Evolutionary conservation across 2,113 vertebrate species (phyloP).

Genomic region (Eubucco bourcierii): DNA sequence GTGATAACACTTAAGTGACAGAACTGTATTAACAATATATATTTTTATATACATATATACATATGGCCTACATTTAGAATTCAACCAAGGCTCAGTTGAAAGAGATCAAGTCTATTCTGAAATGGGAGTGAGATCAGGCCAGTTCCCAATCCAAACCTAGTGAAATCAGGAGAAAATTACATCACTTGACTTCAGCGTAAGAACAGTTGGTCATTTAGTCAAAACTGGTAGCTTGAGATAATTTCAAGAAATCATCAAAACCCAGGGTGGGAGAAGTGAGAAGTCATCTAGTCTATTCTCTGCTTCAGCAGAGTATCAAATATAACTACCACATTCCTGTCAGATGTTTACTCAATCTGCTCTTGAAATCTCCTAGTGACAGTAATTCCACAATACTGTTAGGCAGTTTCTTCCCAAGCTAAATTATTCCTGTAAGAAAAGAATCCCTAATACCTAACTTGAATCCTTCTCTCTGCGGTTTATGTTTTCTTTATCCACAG

Average conservation of each 20-base stretch:
- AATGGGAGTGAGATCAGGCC: neutral
- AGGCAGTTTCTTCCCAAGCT: neutral
- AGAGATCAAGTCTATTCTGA: neutral
- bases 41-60: neutral
- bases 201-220: conserved; percentile 37
- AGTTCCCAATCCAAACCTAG: neutral
- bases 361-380: conserved; percentile 15
- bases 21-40: neutral
- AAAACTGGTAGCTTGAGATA: conserved; percentile 8
- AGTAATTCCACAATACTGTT: neutral
- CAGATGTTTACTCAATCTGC: conserved; percentile 55
- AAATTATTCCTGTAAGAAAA: conserved; percentile 7
- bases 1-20: neutral
- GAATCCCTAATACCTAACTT: neutral
- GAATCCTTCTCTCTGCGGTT: neutral
- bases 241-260: conserved; percentile 39
- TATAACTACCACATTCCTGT: conserved; percentile 23
- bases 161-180: neutral
- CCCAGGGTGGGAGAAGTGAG: conserved; percentile 34
- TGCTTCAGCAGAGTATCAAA: conserved; percentile 29
- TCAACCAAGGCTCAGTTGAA: neutral
- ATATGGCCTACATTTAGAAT: neutral
- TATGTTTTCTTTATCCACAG: neutral
- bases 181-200: neutral
- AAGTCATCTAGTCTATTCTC: conserved; percentile 31